A percentile compares a stretch with the other conserved stretches of the same genome.
Conservation (phyloP, 2,113 vertebrate genomes). For the Aythya baeri region DNA sequence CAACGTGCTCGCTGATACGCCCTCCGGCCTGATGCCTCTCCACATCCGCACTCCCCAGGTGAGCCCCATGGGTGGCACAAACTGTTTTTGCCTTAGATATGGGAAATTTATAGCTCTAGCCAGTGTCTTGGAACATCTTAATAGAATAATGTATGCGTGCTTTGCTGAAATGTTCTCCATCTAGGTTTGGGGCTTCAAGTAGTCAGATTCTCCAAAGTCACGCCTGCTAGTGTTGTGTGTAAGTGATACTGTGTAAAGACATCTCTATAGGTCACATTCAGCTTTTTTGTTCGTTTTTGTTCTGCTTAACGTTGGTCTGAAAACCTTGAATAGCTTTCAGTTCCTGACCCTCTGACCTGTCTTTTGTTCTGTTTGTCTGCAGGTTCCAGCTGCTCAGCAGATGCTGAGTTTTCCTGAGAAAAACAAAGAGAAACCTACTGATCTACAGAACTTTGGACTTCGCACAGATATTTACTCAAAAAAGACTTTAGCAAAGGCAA, state of each 20-base stretch:
- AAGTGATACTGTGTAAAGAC: accelerated
- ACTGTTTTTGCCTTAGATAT: accelerated
- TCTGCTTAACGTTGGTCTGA: neutral
- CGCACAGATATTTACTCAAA: conserved; percentile 93
- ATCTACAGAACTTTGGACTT: conserved; percentile 96
- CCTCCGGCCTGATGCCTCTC: conserved; percentile 93
- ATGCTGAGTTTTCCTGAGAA: conserved; percentile 95
- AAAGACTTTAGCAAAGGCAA: conserved; percentile 91
- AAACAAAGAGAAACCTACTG: conserved; percentile 90
- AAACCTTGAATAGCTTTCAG: accelerated
- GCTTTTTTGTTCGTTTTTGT: neutral
- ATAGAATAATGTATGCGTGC: accelerated
- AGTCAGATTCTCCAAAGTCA: neutral
- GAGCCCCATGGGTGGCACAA: accelerated
- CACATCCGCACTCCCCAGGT: conserved; percentile 94
- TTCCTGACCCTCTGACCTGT: neutral
- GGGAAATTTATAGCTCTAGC: no score
- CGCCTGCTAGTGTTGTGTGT: neutral
- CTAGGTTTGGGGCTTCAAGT: neutral
- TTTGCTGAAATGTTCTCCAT: neutral
- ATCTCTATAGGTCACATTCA: accelerated
- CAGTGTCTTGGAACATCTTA: accelerated
- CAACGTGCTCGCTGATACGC: conserved; percentile 94
- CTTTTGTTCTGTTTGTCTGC: neutral
- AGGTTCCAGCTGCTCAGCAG: conserved; percentile 93